phyloP scores from a whole-genome alignment of 2,888 invertebrate species.

The Pachliopta kotzebuea region DNA sequence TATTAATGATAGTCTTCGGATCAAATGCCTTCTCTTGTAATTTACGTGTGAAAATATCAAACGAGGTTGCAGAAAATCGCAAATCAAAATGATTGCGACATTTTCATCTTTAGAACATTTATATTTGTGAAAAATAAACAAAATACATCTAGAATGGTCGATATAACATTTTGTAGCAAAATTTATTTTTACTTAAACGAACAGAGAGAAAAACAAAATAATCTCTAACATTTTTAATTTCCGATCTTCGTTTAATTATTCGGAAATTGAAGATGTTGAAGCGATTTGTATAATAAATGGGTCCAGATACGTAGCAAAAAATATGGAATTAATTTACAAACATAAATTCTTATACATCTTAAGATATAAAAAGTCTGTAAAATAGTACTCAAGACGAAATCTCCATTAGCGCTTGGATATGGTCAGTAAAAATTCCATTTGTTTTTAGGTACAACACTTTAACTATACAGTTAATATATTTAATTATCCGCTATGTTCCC shows the following conservation, averaged over 20 bases:
- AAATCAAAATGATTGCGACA: too few relatives aligned
- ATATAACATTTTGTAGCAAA: background rate
- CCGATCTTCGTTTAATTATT: background rate
- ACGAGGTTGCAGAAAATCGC: too few relatives aligned
- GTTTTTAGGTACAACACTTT: background rate
- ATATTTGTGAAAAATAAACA: too few relatives aligned
- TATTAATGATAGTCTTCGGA: too few relatives aligned
- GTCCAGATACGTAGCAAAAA: background rate
- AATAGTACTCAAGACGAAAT: constrained; percentile 4
- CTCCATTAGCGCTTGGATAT: constrained; percentile 6
- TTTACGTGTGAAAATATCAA: too few relatives aligned
- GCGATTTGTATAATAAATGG: background rate
- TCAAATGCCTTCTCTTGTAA: too few relatives aligned
- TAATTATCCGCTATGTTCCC: background rate
- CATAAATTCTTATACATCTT: background rate
- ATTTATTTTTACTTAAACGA: background rate
- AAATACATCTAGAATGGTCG: too few relatives aligned
- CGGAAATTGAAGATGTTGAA: background rate
- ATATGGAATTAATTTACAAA: background rate
- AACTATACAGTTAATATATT: background rate
- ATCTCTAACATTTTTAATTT: background rate
- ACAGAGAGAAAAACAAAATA: background rate
- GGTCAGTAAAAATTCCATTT: constrained; percentile 11
- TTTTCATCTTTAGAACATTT: too few relatives aligned
- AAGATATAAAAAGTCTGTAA: background rate